Base-by-base conservation (phyloP, 2,797 vertebrate genomes). In the Pseudochirops cupreus region DNA sequence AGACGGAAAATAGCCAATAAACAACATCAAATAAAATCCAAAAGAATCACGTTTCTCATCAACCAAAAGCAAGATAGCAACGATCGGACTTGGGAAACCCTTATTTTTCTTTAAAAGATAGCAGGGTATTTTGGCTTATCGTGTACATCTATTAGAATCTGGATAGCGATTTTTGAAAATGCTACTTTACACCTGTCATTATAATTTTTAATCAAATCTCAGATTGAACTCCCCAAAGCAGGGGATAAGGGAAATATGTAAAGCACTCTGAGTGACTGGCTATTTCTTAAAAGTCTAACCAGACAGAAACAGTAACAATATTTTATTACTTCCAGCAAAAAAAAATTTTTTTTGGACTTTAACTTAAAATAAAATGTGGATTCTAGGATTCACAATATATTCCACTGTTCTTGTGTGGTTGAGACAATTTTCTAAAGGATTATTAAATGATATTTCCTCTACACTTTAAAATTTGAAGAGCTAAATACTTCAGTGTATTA, bases 1-100 rank as follows among this genome's bases (percentile, higher is more conserved):
- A 97, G 96, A 94, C 94, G 56, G 97, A 98, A 96, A 98, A 96
- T 96, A 98, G 95, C 94, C 91, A 57, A 97, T 3, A 0, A 94
- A 67, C 31, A 90, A 96, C 92, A 55, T 46, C 92, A 57, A 95
- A 92, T 13, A 92, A 90, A 96, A 94, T 46, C 4, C n/a, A 97
- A 96, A 95, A 96, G 7, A 95, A 94, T 14, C 82, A 93, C 1
- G 91, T 16, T 92, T 97, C 94, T 39, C 24, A 95, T 59, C 59
- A 95, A 82, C 18, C 91, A 56, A 46, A 33, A 53, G n/a, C n/a
- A 91, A 33, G 94, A 94, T 24, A 90, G 52, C 16, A 62, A 56
- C 67, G 74, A 96, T 54, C 92, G 87, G 92, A 82, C 57, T 58
- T 0, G 28, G n/a, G 6, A 95, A 90, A 92, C 67, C 16, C 89